phyloP scores from a whole-genome alignment of 2,888 invertebrate genomes.

The Helleia helle region DNA sequence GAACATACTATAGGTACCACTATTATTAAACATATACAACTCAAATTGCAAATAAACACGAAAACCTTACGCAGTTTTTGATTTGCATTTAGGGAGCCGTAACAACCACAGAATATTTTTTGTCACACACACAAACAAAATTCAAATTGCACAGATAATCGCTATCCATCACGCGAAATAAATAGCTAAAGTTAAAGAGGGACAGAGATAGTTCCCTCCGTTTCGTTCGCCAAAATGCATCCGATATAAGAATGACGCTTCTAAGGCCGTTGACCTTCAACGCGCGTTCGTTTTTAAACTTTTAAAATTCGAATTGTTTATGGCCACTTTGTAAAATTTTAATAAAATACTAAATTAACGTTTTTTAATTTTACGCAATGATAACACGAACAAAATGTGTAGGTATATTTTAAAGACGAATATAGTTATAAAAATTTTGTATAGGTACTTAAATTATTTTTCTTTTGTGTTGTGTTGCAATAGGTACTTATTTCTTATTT shows the following conservation, averaged over 20 bases:
- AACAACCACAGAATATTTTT: constrained; percentile 55
- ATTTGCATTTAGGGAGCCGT: constrained; percentile 47
- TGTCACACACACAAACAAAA: constrained; percentile 52
- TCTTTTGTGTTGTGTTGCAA: too few species aligned
- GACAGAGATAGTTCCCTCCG: constrained; percentile 42
- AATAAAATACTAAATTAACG: neutral
- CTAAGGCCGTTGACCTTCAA: constrained; percentile 59
- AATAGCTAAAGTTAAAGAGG: constrained; percentile 40
- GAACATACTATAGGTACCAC: too few species aligned
- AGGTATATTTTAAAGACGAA: too few species aligned
- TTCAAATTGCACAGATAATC: constrained; percentile 63
- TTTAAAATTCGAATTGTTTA: constrained; percentile 25
- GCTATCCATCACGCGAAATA: constrained; percentile 66
- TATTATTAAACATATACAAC: too few species aligned
- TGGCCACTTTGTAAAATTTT: neutral
- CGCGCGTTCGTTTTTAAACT: constrained; percentile 33
- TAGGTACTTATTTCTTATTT: too few species aligned
- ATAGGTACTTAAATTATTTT: too few species aligned
- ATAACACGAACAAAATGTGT: too few species aligned
- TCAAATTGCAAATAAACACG: too few species aligned
- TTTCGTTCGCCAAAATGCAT: constrained; percentile 65
- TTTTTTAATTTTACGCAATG: too few species aligned
- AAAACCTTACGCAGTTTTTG: too few species aligned
- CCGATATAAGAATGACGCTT: constrained; percentile 71
- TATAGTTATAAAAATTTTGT: too few species aligned